A percentile compares a stretch with the other conserved stretches of the same genome.
Conservation (phyloP, 2,888 invertebrate genomes). For the Therioaphis trifolii region DNA sequence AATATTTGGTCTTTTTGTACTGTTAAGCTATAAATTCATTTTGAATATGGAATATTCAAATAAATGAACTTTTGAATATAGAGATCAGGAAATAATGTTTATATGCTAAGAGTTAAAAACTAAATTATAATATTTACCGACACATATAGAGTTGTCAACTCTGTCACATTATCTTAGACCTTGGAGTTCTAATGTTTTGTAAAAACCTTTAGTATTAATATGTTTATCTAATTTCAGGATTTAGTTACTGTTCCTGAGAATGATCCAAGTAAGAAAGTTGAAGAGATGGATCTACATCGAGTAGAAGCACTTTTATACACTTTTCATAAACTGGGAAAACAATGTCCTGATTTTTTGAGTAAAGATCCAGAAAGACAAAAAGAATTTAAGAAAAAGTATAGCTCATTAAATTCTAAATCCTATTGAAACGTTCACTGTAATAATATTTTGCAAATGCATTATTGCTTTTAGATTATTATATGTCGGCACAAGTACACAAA, state of each 20-base stretch:
- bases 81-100: too few relatives aligned
- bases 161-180: too few relatives aligned
- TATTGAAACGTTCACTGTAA: background rate
- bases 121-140: too few relatives aligned
- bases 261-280: constrained; percentile 72
- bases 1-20: too few relatives aligned
- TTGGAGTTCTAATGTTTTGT: background rate
- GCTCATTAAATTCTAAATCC: background rate
- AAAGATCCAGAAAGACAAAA: constrained; percentile 82
- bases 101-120: too few relatives aligned
- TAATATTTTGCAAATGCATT: constrained; percentile 16
- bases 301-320: constrained; percentile 90
- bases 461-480: constrained; percentile 79
- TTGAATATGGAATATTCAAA: too few relatives aligned
- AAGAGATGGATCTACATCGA: constrained; percentile 87
- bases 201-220: background rate
- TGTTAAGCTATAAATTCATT: too few relatives aligned
- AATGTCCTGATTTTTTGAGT: constrained; percentile 80
- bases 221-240: constrained; percentile 40
- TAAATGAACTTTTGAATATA: too few relatives aligned
- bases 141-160: too few relatives aligned
- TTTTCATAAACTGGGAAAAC: constrained; percentile 81
- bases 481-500: constrained; percentile 72
- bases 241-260: constrained; percentile 68
- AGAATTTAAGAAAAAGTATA: constrained; percentile 78